Conservation (phyloP, 2,113 vertebrate species). For the Castor canadensis region DNA sequence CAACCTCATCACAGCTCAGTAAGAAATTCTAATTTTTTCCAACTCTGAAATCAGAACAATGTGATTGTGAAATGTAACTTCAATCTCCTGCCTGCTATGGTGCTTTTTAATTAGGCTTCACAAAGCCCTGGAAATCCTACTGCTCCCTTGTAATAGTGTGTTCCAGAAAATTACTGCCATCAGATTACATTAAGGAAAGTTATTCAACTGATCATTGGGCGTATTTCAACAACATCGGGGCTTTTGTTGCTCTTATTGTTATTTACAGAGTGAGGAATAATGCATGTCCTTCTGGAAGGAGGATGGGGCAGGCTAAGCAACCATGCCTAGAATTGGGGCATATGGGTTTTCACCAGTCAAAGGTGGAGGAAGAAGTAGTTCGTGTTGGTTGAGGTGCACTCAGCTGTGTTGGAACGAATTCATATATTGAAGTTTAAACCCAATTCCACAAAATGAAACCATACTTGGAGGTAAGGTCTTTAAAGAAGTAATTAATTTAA, state of each 20-base stretch:
- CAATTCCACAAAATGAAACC: neutral
- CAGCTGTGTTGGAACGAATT: neutral
- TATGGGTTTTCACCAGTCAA: neutral
- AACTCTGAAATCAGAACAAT: slow-evolving; percentile 49
- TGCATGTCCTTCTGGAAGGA: neutral
- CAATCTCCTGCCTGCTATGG: slow-evolving; percentile 71
- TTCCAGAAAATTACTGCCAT: slow-evolving; percentile 79
- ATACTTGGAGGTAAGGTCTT: neutral
- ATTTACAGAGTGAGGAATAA: neutral
- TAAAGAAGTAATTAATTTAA: neutral
- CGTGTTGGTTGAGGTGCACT: neutral
- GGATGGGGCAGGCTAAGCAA: neutral
- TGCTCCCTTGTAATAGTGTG: slow-evolving; percentile 71
- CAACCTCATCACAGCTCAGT: slow-evolving; percentile 25
- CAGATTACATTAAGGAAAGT: slow-evolving; percentile 72
- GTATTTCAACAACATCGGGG: slow-evolving; percentile 11
- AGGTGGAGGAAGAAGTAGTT: neutral
- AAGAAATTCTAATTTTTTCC: slow-evolving; percentile 25
- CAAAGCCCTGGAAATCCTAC: slow-evolving; percentile 69
- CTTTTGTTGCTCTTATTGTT: neutral
- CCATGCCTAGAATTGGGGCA: neutral
- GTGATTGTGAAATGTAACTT: slow-evolving; percentile 60
- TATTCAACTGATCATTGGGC: slow-evolving; percentile 68
- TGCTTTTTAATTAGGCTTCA: slow-evolving; percentile 82
- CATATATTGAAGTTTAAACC: neutral